These are phyloP conservation scores for Oreamnos americanus DNA, from an alignment of 2,113 vertebrate species.

Conservation along the genomic window DNA sequence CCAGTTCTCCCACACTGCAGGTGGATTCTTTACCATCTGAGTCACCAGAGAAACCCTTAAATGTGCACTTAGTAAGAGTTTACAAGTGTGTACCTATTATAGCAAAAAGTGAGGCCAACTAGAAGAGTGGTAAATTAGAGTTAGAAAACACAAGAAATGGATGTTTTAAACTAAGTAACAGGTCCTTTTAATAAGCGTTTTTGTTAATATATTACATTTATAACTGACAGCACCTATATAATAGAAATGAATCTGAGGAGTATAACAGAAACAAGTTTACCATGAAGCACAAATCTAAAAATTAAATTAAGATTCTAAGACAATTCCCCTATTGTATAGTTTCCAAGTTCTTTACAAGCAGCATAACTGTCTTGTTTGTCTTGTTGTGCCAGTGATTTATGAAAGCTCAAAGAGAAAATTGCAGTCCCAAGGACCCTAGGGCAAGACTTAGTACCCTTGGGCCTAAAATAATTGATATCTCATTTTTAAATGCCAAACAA, in stretches of 20 bases:
- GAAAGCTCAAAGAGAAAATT: slow-evolving; percentile 27
- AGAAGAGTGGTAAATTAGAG: background rate
- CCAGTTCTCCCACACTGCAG: background rate
- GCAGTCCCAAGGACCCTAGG: background rate
- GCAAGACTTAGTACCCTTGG: background rate
- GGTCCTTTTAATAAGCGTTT: background rate
- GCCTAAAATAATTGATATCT: slow-evolving; percentile 31
- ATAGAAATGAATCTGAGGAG: background rate
- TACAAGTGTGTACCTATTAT: background rate
- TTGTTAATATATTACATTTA: background rate
- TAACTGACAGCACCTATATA: background rate
- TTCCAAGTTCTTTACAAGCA: slow-evolving; percentile 14
- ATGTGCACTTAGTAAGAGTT: background rate
- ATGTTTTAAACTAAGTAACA: slow-evolving; percentile 21
- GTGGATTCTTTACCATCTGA: background rate
- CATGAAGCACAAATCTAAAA: slow-evolving; percentile 11
- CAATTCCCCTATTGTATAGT: background rate
- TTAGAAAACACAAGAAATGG: slow-evolving; percentile 8
- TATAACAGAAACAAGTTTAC: background rate
- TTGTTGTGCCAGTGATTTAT: slow-evolving; percentile 20
- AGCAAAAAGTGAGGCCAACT: background rate
- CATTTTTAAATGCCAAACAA: slow-evolving; percentile 34
- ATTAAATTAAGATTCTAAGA: slow-evolving; percentile 1
- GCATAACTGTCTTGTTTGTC: slow-evolving; percentile 6
- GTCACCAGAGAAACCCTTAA: background rate